These are phyloP conservation scores for Prosapia bicincta DNA, from an alignment of 2,888 invertebrate genomes.

Conservation along the genomic window DNA sequence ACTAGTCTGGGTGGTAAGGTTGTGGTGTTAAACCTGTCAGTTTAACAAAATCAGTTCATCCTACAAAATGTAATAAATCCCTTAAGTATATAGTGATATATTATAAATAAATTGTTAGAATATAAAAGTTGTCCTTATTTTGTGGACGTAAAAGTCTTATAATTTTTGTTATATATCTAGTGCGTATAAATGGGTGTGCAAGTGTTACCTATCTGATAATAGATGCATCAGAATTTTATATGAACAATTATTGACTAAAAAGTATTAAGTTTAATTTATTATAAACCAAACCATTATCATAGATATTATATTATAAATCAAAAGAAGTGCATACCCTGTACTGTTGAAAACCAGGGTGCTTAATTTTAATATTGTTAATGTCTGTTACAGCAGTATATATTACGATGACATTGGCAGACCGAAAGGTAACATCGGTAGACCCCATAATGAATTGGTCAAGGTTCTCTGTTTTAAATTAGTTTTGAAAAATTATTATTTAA, in stretches of 20 bases:
- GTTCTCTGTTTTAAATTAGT: not conserved
- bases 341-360: not conserved
- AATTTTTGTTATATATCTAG: constrained; percentile 21
- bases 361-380: not conserved
- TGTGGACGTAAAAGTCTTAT: not conserved
- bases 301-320: not conserved
- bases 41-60: constrained; percentile 20
- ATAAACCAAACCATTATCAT: not conserved
- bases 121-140: not conserved
- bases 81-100: not conserved
- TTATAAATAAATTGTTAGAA: not conserved
- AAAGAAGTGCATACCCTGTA: not conserved
- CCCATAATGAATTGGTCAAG: not conserved
- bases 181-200: constrained; percentile 24
- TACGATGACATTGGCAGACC: not conserved
- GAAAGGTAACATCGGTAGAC: not conserved
- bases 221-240: constrained; percentile 18
- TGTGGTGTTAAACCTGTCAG: constrained; percentile 22
- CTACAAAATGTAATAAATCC: constrained; percentile 13
- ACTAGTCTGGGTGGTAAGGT: constrained; percentile 22
- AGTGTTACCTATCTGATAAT: constrained; percentile 24
- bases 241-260: constrained; percentile 17
- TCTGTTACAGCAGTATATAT: not conserved
- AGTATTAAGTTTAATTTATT: not conserved
- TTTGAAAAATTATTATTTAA: not conserved